These are phyloP conservation scores for Hassar affinis DNA, from an alignment of 2,113 vertebrate species.

Conservation along the genomic window DNA sequence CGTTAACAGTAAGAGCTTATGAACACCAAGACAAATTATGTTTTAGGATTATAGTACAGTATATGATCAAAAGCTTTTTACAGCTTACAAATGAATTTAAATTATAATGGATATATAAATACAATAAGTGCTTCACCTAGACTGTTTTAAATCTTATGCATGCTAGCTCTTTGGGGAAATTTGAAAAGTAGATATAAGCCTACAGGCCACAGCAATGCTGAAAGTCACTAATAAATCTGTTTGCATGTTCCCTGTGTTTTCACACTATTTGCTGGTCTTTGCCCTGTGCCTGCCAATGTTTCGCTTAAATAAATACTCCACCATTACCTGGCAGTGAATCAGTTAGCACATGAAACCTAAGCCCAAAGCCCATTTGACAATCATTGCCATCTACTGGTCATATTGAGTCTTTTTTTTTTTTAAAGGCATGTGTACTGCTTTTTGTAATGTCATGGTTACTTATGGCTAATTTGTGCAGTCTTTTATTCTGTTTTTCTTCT, in stretches of 20 bases:
- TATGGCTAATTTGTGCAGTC: neutral
- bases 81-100: neutral
- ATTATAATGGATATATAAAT: neutral
- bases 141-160: neutral
- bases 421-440: neutral
- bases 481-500: neutral
- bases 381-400: constrained; percentile 68
- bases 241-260: constrained; percentile 18
- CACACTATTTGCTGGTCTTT: constrained; percentile 37
- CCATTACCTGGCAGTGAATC: constrained; percentile 24
- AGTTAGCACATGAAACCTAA: constrained; percentile 4
- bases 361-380: constrained; percentile 51
- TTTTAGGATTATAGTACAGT: neutral
- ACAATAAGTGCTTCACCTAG: neutral
- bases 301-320: constrained; percentile 37
- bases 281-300: constrained; percentile 23
- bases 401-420: neutral
- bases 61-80: neutral
- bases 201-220: neutral
- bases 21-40: neutral
- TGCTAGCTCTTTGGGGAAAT: neutral
- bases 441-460: neutral
- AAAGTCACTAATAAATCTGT: neutral
- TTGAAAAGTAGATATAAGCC: neutral
- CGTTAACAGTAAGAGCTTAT: too few species aligned